Conservation (phyloP, 2,797 vertebrate species). For the Pipistrellus nathusii region DNA sequence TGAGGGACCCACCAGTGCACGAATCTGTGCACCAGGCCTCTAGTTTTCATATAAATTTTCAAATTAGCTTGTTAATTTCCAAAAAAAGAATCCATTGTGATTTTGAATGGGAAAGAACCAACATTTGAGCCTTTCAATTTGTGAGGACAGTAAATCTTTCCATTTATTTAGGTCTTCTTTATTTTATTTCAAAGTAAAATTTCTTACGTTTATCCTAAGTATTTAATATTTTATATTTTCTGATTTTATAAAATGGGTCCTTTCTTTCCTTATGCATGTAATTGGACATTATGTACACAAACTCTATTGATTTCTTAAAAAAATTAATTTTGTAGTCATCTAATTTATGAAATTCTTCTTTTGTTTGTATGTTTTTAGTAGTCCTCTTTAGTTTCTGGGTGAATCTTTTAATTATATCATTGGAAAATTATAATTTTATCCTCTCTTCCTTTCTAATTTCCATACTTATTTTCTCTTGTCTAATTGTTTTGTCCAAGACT, state of each 20-base stretch:
- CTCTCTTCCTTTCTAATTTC: slow-evolving; percentile 36
- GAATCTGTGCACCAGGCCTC: no score
- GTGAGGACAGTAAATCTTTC: background rate
- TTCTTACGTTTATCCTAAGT: slow-evolving; percentile 20
- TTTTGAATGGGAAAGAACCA: background rate
- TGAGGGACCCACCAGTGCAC: no score
- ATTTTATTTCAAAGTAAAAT: slow-evolving; percentile 33
- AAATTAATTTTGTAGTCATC: slow-evolving; percentile 25
- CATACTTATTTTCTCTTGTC: slow-evolving; percentile 50
- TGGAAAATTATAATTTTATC: slow-evolving; percentile 45
- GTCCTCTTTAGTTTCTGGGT: slow-evolving; percentile 41
- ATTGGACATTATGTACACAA: background rate
- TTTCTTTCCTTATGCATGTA: slow-evolving; percentile 14
- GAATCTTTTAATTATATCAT: slow-evolving; percentile 6
- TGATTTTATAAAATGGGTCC: background rate
- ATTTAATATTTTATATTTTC: slow-evolving; percentile 32
- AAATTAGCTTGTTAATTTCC: background rate
- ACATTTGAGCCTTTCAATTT: background rate
- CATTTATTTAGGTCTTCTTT: background rate
- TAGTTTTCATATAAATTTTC: background rate
- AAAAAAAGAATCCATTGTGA: background rate
- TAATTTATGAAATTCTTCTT: slow-evolving; percentile 39
- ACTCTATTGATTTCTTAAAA: slow-evolving; percentile 42
- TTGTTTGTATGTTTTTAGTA: slow-evolving; percentile 29
- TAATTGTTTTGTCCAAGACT: slow-evolving; percentile 61